These are phyloP conservation scores for Pomacea maculata DNA, from an alignment of 1,140 invertebrate genomes.

Conservation along the genomic window DNA sequence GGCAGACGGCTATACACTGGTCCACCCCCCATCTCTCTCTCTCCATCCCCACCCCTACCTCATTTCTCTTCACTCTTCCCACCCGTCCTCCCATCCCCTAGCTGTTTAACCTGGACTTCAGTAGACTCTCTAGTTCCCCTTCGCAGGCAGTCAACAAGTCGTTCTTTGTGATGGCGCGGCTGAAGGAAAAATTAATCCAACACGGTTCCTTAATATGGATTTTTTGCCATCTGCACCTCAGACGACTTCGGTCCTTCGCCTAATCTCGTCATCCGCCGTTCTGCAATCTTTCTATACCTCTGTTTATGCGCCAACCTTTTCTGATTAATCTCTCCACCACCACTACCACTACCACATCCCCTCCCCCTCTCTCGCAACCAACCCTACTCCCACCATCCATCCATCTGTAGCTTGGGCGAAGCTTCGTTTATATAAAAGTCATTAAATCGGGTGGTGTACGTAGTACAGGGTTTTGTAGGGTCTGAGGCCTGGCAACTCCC, in stretches of 20 bases:
- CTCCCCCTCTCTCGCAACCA: too few relatives aligned
- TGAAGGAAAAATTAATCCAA: slow-evolving; percentile 2
- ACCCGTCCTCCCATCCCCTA: background rate
- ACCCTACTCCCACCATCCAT: too few relatives aligned
- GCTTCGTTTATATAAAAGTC: too few relatives aligned
- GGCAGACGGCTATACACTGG: background rate
- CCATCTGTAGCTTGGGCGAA: too few relatives aligned
- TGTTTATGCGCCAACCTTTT: too few relatives aligned
- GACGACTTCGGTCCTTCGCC: background rate
- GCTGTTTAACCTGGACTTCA: background rate
- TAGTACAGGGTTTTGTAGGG: too few relatives aligned
- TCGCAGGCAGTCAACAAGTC: background rate
- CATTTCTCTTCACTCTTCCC: background rate
- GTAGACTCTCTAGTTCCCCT: background rate
- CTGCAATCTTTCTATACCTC: too few relatives aligned
- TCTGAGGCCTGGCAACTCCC: too few relatives aligned
- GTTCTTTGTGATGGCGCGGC: background rate
- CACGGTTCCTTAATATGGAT: background rate
- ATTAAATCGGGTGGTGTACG: too few relatives aligned
- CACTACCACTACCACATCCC: too few relatives aligned
- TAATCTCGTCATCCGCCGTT: background rate
- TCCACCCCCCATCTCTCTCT: slow-evolving; percentile 1
- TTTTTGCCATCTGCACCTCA: background rate
- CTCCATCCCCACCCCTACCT: background rate
- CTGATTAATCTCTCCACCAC: too few relatives aligned